These are phyloP conservation scores for Circaetus cinerascens DNA, from an alignment of 2,113 vertebrate species.

Conservation along the genomic window DNA sequence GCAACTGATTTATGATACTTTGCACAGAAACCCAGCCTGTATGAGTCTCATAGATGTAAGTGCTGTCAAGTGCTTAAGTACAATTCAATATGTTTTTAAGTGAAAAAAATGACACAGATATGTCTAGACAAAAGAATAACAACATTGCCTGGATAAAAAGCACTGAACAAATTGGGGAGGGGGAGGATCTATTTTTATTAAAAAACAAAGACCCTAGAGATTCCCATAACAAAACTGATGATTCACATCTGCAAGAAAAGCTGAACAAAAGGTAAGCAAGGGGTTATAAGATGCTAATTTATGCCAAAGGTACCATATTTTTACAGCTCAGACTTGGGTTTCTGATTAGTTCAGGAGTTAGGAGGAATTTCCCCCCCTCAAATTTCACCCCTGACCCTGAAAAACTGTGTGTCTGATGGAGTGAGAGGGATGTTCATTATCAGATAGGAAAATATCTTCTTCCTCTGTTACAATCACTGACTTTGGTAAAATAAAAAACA, in stretches of 20 bases:
- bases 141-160: background rate
- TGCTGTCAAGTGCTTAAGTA: conserved; percentile 13
- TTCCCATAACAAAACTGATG: background rate
- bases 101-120: background rate
- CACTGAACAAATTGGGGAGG: background rate
- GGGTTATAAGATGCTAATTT: background rate
- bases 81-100: conserved; percentile 32
- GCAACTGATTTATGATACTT: background rate
- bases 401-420: background rate
- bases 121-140: conserved; percentile 47
- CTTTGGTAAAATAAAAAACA: background rate
- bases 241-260: background rate
- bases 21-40: background rate
- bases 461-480: background rate
- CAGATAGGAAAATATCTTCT: background rate
- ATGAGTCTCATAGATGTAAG: background rate
- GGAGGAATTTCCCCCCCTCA: background rate
- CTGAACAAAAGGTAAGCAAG: background rate
- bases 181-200: background rate
- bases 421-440: background rate
- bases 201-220: background rate
- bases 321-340: background rate
- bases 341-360: background rate
- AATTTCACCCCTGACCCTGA: fast-evolving
- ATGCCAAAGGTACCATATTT: background rate